Base-by-base conservation (phyloP, 2,888 invertebrate species). In the Junonia oenone region DNA sequence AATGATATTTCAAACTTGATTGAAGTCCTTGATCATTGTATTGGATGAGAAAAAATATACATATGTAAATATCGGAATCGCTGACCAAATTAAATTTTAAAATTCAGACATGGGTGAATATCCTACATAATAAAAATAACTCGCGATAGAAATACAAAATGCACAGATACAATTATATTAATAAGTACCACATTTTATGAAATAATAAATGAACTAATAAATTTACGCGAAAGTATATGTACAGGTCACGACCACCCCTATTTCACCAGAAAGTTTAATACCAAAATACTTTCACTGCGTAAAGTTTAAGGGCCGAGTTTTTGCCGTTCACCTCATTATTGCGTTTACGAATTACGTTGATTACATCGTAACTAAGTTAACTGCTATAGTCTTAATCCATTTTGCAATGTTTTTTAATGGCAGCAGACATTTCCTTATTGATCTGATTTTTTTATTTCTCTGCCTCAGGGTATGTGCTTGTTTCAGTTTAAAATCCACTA, bases 231-330 rank as follows among this genome's bases (percentile, higher is more conserved):
- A 40, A 9, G 2, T 40, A 1, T 19, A 8, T 4, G 6, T 6
- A 26, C n/a, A n/a, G n/a, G n/a, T n/a, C n/a, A n/a, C 6, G n/a
- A 38, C 6, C 6, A 4, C 13, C 19, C n/a, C 19, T 13, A 48
- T 48, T 22, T 48, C 11, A 37, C 6, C n/a, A 35, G 22, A 14
- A 6, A 14, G 27, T 38, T 22, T 40, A 38, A 40, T 47, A 9
- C 22, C 11, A 40, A 15, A 26, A 27, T 35, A 27, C 53, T 48
- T 54, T 54, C 48, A 54, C 48, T n/a, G 8, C 38, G 9, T 38
- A 43, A 54, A 33, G 15, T 54, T 48, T 48, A 54, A 54, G 53
- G 53, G 53, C 53, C 47, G 31, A 54, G 33, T 47, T 47, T 33
- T 47, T 48, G 47, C 47, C 53, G 19, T 54, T 54, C 53, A 54